Evolutionary conservation across 2,888 invertebrate genomes (phyloP), one percentile per base, ranked within the genome.

Genomic region (Dynastes grantii): DNA sequence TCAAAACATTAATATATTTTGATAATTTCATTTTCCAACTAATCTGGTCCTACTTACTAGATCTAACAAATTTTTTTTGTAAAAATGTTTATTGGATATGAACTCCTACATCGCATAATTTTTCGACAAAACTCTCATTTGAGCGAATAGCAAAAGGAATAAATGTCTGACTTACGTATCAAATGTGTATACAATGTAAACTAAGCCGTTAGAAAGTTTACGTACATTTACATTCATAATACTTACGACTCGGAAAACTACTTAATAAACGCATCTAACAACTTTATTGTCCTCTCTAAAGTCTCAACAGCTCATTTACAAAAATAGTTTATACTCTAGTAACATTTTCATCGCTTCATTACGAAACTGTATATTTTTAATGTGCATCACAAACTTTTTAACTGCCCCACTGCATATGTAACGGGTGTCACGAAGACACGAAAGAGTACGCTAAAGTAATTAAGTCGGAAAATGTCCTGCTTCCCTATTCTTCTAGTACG

Each of bases 291-390:
- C 5, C 27, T 22, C 61, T 6, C 53, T 40, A 73, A 73, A 58
- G 40, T 73, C 61, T 40, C 37, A 37, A 58, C 58, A 73, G 40
- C 61, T 40, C 73, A 9, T 73, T 73, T 58, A 58, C 58, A 73
- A 11, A 55, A 37, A 32, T 11, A 73, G 61, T 61, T 73, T 73
- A 61, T 73, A 45, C 37, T 53, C 9, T 29, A 51, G 27, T 76
- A 53, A 65, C 65, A 76, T 53, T 76, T 76, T 67, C 65, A 76
- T 76, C 22, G 65, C 55, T 55, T 51, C 76, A 55, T 67, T 67
- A 76, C 55, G 67, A 67, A 65, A 55, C 29, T 76, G 67, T 67
- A 67, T 65, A 73, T 65, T 67, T 76, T 76, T 76, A 76, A 76
- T 76, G 40, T 53, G 11, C 16, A 67, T 32, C 40, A 40, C 64